Percentiles rank a stretch among this genome's conserved stretches.
Conservation (phyloP, 2,888 invertebrate genomes). For the Phytoseiulus persimilis region DNA sequence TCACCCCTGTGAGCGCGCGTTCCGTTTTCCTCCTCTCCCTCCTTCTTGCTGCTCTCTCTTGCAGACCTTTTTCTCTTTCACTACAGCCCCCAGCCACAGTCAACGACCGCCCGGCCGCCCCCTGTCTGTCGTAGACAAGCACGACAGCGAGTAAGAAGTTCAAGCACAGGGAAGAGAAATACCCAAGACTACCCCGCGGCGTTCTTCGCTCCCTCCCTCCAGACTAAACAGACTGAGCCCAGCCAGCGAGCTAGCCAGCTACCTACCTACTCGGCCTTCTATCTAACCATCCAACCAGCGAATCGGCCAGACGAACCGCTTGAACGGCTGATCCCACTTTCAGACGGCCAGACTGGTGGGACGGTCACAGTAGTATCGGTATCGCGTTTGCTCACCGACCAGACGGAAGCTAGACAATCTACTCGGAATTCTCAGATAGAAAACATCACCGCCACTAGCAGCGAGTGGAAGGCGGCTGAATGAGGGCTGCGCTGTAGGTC, state of each 20-base stretch:
- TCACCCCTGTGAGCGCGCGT: constrained; percentile 5
- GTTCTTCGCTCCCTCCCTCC: background rate
- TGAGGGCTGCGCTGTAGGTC: background rate
- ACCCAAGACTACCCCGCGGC: background rate
- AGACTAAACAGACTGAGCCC: background rate
- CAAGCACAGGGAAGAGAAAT: background rate
- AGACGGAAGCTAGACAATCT: background rate
- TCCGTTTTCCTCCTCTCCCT: background rate
- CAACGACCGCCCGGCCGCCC: background rate
- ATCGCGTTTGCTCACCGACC: background rate
- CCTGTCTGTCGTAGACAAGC: background rate
- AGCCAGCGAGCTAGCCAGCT: background rate
- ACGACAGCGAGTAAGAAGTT: background rate
- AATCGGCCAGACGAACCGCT: background rate
- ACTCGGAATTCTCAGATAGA: background rate
- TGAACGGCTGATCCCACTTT: background rate
- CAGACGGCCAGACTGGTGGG: background rate
- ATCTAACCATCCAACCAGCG: background rate
- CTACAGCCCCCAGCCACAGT: background rate
- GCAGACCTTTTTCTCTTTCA: background rate
- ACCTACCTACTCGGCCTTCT: background rate
- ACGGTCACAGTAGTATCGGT: background rate
- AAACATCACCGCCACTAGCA: background rate
- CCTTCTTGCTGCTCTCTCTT: background rate
- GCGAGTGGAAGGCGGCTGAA: background rate